Evolutionary conservation across 1,140 invertebrate genomes (phyloP), one percentile per base, ranked within the genome.

Genomic region (Drosophila subpulchrella): DNA sequence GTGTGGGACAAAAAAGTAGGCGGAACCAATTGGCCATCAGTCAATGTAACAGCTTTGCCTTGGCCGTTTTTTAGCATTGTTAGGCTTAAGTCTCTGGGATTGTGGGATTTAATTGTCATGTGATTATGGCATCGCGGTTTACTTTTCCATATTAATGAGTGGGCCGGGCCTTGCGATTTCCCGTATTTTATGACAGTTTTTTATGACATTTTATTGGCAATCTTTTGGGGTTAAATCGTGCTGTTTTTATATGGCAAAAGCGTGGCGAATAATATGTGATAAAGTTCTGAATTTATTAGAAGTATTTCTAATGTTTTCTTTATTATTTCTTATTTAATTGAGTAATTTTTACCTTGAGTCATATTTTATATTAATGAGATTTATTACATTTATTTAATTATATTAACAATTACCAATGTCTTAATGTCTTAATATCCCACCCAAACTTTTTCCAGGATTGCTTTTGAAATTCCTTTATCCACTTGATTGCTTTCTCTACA

Each of bases 21-120:
- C 84, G 89, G 75, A 70, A 61, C 89, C 47, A 91, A 91, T 91
- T 71, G 73, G 47, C 76, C 75, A 91, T 91, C 84, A 82, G 78
- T 91, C 89, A 91, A 80, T 89, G 74, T 63, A 73, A 85, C 75
- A 75, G 73, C 85, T 54, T 58, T 50, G 62, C 51, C 36, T 36
- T 50, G 65, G 20, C 56, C 44, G 20, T 78, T 77, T 86, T 83
- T 88, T 88, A 82, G 51, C 61, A 72, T 81, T 81, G 56, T 55
- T 78, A 41, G 11, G 17, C 5, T 48, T 27, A 54, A 55, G 38
- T 75, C 39, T 39, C 15, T 7, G 61, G 63, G 77, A 73, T 77
- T 84, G 81, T 78, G 82, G 82, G 83, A 88, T 72, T 86, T 70
- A 70, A 77, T 77, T 77, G 65, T 77, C 74, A 70, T 60, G 63